phyloP scores from a whole-genome alignment of 2,888 invertebrate genomes.

The Abscondita cerata region DNA sequence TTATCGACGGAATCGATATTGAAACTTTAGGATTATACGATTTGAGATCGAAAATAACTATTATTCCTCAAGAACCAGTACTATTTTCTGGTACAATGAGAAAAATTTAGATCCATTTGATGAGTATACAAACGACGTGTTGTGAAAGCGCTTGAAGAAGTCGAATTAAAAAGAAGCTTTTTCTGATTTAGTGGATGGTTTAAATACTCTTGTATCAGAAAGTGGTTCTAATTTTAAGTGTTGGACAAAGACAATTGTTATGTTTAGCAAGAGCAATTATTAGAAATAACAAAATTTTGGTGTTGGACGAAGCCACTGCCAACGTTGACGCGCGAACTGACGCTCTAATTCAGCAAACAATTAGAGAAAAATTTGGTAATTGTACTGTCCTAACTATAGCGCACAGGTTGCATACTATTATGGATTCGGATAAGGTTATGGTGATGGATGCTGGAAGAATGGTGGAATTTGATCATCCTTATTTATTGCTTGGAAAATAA shows the following conservation, averaged over 20 bases:
- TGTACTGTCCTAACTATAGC: constrained; percentile 86
- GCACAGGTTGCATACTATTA: constrained; percentile 82
- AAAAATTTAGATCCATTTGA: constrained; percentile 91
- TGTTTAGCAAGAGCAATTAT: constrained; percentile 69
- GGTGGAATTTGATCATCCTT: constrained; percentile 80
- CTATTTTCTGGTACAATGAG: constrained; percentile 87
- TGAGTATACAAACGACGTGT: constrained; percentile 75
- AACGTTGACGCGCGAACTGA: constrained; percentile 83
- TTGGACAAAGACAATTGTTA: constrained; percentile 68
- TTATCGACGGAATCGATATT: constrained; percentile 68
- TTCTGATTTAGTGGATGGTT: constrained; percentile 65
- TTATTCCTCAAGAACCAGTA: constrained; percentile 68
- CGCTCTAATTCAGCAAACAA: constrained; percentile 76
- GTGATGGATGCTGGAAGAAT: constrained; percentile 82
- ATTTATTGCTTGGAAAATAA: constrained; percentile 64
- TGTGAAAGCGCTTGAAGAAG: constrained; percentile 87
- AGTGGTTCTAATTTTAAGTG: constrained; percentile 61
- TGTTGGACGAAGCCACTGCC: constrained; percentile 77
- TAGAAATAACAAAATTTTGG: constrained; percentile 54
- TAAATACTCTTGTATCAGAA: constrained; percentile 77
- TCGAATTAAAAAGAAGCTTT: constrained; percentile 72
- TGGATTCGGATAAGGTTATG: constrained; percentile 82
- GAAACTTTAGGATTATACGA: constrained; percentile 61
- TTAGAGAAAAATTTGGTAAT: constrained; percentile 73
- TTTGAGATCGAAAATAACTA: constrained; percentile 62